Base-by-base conservation (phyloP, 1,140 invertebrate species). In the Microplitis mediator region DNA sequence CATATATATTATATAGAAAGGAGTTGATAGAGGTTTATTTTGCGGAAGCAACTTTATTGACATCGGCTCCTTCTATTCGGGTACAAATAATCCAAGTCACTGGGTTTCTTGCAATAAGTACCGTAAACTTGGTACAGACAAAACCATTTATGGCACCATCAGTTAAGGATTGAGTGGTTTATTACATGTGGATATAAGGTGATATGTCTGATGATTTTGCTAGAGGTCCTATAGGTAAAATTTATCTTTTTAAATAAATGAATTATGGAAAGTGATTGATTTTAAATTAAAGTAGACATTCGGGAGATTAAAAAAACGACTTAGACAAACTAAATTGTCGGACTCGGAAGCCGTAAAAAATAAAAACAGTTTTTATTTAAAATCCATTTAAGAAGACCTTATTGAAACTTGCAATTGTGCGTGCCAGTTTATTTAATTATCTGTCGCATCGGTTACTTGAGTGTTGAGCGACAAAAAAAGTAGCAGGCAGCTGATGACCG, bases 51-150 rank as follows among this genome's bases (percentile, higher is more conserved):
- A n/a, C 62, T 69, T 58, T 60, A 16, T 56, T 34, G 69, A 9
- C 58, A 70, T 58, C 11, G 56, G 34, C 54, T 70, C 16, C 31
- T 23, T 23, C 23, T 23, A 23, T 45, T 14, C 36, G 36, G 45
- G 63, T 39, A 65, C 4, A 67, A 23, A 63, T 36, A 64, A 71
- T 71, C 69, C 39, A 32, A 71, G 69, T 71, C 69, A 71, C 61
- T 63, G 69, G 61, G 70, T 60, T 72, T 14, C 51, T 64, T 16
- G 60, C 13, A 66, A 54, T 11, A 63, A 72, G 62, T 72, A 72
- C 70, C 70, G 70, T 72, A 71, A 63, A 51, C 50, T 54, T 52
- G n/a, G 36, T 52, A 35, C 13, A n/a, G 50, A 64, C 62, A 31
- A 4, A 36, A 31, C 62, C 61, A 39, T 71, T 51, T 63, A 65